Evolutionary conservation across 2,888 invertebrate genomes (phyloP).

Genomic region (Gasteruption jaculator): DNA sequence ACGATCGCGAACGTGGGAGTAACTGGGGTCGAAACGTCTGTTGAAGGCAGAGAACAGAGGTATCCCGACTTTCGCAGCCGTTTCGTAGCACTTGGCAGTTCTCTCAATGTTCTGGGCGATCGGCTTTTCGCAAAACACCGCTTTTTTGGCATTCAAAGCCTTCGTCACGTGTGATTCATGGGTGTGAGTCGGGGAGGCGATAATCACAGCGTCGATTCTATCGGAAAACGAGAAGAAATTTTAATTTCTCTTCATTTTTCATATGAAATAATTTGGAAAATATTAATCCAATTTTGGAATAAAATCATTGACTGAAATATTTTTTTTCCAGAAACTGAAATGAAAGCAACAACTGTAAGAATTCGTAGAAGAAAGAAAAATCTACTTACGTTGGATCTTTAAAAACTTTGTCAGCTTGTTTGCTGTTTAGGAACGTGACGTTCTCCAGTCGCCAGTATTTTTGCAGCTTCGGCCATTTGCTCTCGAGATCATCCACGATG

Average conservation of each 20-base stretch:
- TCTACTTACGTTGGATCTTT: slow-evolving; percentile 55
- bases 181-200: slow-evolving; percentile 59
- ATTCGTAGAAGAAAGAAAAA: not conserved
- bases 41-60: slow-evolving; percentile 64
- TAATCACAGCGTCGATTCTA: slow-evolving; percentile 56
- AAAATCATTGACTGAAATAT: not conserved
- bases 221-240: not conserved
- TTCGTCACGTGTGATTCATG: slow-evolving; percentile 58
- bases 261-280: too few relatives aligned
- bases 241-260: too few relatives aligned
- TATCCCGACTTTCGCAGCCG: slow-evolving; percentile 56
- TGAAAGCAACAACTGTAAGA: not conserved
- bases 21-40: slow-evolving; percentile 65
- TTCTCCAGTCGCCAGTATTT: slow-evolving; percentile 55
- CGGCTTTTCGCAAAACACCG: slow-evolving; percentile 69
- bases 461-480: slow-evolving; percentile 51
- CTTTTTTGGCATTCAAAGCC: slow-evolving; percentile 57
- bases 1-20: slow-evolving; percentile 53
- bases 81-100: slow-evolving; percentile 58
- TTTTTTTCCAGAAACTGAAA: not conserved
- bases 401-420: slow-evolving; percentile 53
- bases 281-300: too few relatives aligned
- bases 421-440: slow-evolving; percentile 53
- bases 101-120: slow-evolving; percentile 57
- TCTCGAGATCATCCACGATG: slow-evolving; percentile 56